Conservation (phyloP, 2,113 vertebrate genomes). For the Aplodontia rufa region DNA sequence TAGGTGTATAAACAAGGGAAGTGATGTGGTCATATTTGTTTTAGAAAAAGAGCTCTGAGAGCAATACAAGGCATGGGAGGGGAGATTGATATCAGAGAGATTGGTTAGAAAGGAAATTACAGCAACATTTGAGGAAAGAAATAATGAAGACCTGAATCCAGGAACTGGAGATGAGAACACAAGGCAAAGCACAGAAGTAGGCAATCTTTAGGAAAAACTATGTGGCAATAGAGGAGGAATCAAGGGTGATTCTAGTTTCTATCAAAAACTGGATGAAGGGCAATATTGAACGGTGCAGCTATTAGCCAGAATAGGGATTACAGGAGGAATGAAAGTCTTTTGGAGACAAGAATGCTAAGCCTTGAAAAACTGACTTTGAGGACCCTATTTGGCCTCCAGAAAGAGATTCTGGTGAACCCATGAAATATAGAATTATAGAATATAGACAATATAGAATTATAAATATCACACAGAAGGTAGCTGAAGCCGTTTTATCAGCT, state of each 20-base stretch:
- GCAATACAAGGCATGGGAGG: background rate
- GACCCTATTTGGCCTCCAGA: background rate
- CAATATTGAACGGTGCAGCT: background rate
- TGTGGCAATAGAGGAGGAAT: background rate
- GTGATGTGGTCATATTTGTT: background rate
- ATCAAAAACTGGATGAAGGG: background rate
- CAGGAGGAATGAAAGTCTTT: background rate
- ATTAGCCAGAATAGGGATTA: background rate
- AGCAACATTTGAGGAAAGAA: background rate
- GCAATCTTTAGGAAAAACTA: background rate
- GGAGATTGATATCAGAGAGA: background rate
- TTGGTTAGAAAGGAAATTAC: background rate
- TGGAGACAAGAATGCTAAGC: background rate
- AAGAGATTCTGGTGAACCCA: background rate
- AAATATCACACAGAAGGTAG: background rate
- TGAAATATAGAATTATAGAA: background rate
- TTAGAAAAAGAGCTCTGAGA: background rate
- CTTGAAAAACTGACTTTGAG: conserved; percentile 28
- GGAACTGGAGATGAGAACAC: background rate
- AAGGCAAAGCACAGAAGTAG: background rate
- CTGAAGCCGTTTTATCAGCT: background rate
- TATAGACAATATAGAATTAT: background rate
- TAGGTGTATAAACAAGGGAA: background rate
- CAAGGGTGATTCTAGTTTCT: background rate
- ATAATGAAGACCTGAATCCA: background rate